phyloP scores from a whole-genome alignment of 2,888 invertebrate species.

The Ormyrus thymus region DNA sequence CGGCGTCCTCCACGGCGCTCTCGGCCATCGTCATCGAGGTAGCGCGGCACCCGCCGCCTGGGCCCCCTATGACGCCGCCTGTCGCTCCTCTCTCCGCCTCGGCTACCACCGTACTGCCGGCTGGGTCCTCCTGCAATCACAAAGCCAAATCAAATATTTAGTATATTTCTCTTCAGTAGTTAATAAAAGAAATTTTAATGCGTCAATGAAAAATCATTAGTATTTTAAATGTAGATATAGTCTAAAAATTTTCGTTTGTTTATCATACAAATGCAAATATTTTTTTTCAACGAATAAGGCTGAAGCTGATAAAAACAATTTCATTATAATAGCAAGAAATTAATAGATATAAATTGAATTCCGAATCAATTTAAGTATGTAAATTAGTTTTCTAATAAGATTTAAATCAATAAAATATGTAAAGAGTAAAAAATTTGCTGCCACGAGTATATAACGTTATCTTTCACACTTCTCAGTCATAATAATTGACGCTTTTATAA shows the following conservation, averaged over 20 bases:
- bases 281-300: too few relatives aligned
- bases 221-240: neutral
- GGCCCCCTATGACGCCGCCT: slow-evolving; percentile 73
- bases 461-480: too few relatives aligned
- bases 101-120: slow-evolving; percentile 73
- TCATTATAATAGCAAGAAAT: neutral
- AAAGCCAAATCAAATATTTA: slow-evolving; percentile 16
- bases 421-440: too few relatives aligned
- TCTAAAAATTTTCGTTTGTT: too few relatives aligned
- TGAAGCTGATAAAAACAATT: neutral
- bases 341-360: too few relatives aligned
- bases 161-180: neutral
- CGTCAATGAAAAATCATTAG: neutral
- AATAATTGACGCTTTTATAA: too few relatives aligned
- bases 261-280: too few relatives aligned
- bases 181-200: too few relatives aligned
- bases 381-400: too few relatives aligned
- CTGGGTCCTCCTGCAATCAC: slow-evolving; percentile 71
- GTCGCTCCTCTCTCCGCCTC: slow-evolving; percentile 73
- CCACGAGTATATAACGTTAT: too few relatives aligned
- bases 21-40: slow-evolving; percentile 85
- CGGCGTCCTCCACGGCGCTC: slow-evolving; percentile 80
- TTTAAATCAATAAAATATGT: too few relatives aligned
- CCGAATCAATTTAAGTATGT: too few relatives aligned
- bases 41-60: slow-evolving; percentile 75